phyloP scores from a whole-genome alignment of 37 sponge, comb jelly and placozoan genomes.

The Halisarca cf. caerulea region DNA sequence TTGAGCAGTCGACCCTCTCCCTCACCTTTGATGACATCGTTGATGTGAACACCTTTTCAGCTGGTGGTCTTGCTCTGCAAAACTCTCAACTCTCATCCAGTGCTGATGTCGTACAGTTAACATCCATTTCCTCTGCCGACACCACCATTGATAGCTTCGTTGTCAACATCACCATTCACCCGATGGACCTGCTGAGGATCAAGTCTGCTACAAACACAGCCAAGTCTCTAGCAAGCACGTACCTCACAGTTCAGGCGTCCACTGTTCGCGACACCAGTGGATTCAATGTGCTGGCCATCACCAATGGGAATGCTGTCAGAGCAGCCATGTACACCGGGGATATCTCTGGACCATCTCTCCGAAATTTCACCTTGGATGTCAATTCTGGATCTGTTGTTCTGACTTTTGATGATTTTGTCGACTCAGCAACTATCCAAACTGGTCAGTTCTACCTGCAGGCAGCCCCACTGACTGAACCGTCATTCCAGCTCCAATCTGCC shows the following conservation, averaged over 20 bases:
- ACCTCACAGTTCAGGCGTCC: conserved; percentile 84
- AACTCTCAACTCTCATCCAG: neutral
- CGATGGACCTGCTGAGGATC: conserved; percentile 67
- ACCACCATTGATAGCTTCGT: conserved; percentile 64
- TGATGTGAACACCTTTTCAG: conserved; percentile 52
- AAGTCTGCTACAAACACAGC: conserved; percentile 65
- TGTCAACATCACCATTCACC: conserved; percentile 52
- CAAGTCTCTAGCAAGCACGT: conserved; percentile 49
- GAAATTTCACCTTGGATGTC: conserved; percentile 66
- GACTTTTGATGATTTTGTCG: conserved; percentile 79
- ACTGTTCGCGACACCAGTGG: conserved; percentile 74
- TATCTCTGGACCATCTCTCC: conserved; percentile 49
- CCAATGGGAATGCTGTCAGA: conserved; percentile 84
- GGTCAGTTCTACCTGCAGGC: conserved; percentile 22
- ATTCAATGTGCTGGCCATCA: conserved; percentile 80
- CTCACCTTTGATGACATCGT: conserved; percentile 84
- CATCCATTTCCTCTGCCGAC: conserved; percentile 31
- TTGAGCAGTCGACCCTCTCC: conserved; percentile 65
- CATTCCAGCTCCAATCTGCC: neutral
- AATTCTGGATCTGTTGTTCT: conserved; percentile 62
- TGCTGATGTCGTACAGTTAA: conserved; percentile 25
- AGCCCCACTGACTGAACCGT: neutral
- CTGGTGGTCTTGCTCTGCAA: conserved; percentile 75
- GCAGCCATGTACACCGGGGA: conserved; percentile 52
- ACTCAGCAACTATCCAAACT: conserved; percentile 30